Percentiles rank a stretch among this genome's conserved stretches.
Evolutionary conservation across 2,797 vertebrate genomes (phyloP).

Genomic region (Adrianichthys oophorus): DNA sequence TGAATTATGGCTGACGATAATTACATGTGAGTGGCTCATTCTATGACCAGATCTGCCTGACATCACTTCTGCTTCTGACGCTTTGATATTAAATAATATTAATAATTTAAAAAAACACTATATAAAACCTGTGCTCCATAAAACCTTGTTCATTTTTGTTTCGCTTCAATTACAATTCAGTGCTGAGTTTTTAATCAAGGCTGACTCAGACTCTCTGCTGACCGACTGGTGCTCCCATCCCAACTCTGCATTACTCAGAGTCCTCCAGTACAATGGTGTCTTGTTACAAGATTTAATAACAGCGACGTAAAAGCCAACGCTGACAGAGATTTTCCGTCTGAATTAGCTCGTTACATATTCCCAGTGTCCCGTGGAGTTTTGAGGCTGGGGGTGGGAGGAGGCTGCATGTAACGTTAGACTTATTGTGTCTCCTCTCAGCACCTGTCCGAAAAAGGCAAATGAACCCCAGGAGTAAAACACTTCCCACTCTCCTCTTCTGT

Average conservation of each 20-base stretch:
- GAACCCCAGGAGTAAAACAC: slow-evolving; percentile 57
- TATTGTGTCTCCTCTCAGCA: slow-evolving; percentile 70
- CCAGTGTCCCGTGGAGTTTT: slow-evolving; percentile 29
- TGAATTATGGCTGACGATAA: slow-evolving; percentile 51
- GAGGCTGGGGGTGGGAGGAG: slow-evolving; percentile 4
- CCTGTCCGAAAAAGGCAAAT: slow-evolving; percentile 70
- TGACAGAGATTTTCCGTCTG: slow-evolving; percentile 67
- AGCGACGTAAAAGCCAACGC: slow-evolving; percentile 45
- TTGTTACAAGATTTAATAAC: slow-evolving; percentile 61
- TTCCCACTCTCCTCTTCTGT: slow-evolving; percentile 30
- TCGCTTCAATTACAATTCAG: slow-evolving; percentile 30
- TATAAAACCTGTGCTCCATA: slow-evolving; percentile 22
- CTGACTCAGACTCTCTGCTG: slow-evolving; percentile 14
- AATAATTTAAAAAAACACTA: slow-evolving; percentile 7
- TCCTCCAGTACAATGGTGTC: slow-evolving; percentile 28
- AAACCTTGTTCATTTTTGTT: slow-evolving; percentile 22
- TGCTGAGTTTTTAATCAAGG: slow-evolving; percentile 32
- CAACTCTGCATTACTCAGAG: slow-evolving; percentile 18
- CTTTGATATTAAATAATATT: slow-evolving; percentile 32
- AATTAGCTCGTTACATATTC: slow-evolving; percentile 41
- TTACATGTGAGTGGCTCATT: slow-evolving; percentile 49
- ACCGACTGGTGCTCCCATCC: slow-evolving; percentile 31
- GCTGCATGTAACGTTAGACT: slow-evolving; percentile 66
- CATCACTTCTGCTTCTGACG: slow-evolving; percentile 35
- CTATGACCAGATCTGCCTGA: slow-evolving; percentile 17